Evolutionary conservation across 1,140 invertebrate genomes (phyloP).

Genomic region (Drosophila hydei): DNA sequence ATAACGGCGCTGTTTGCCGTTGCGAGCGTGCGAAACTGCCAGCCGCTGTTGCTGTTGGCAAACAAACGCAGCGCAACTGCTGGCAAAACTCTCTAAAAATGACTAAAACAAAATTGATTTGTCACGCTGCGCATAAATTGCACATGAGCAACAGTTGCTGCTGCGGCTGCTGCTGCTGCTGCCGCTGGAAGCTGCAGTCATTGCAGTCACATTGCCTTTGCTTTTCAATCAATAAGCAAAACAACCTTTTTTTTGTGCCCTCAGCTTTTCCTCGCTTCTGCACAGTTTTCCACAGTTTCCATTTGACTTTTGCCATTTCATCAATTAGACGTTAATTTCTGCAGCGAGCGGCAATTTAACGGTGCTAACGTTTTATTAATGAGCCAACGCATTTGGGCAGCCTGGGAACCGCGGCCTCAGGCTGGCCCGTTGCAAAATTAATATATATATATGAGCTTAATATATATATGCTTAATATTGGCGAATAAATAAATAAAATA

Average conservation of each 20-base stretch:
- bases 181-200: conserved; percentile 42
- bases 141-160: conserved; percentile 66
- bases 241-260: conserved; percentile 25
- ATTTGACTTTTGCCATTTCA: conserved; percentile 68
- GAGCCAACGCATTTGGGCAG: conserved; percentile 51
- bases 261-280: conserved; percentile 3
- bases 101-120: conserved; percentile 77
- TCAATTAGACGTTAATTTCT: conserved; percentile 79
- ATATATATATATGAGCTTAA: no score
- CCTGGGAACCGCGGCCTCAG: no score
- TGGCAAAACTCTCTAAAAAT: conserved; percentile 48
- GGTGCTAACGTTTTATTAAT: conserved; percentile 77
- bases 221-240: conserved; percentile 53
- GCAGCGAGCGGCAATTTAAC: conserved; percentile 51
- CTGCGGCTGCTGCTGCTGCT: conserved; percentile 22
- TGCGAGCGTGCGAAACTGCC: conserved; percentile 62
- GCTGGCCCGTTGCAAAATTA: no score
- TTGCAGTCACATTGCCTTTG: conserved; percentile 57
- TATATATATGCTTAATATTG: no score
- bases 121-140: conserved; percentile 83
- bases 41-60: conserved; percentile 35
- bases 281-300: conserved; percentile 1
- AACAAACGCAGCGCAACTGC: conserved; percentile 26
- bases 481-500: neutral
- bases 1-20: conserved; percentile 56